Percentiles rank a stretch among this genome's conserved stretches.
These are phyloP conservation scores for Zonitis immaculata DNA, from an alignment of 2,888 invertebrate genomes.

Conservation along the genomic window DNA sequence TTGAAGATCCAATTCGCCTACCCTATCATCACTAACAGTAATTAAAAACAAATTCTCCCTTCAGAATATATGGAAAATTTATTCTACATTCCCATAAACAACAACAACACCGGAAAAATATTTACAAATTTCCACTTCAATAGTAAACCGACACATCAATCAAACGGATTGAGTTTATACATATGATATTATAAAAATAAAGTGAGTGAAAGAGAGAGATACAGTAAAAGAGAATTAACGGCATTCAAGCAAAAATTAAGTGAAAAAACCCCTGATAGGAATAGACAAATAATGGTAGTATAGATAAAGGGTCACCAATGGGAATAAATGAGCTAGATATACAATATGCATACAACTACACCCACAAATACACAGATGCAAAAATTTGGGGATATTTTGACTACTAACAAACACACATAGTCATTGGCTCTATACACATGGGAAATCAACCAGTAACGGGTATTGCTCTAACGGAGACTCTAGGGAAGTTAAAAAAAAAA, in stretches of 20 bases:
- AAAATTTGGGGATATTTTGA: too few species aligned
- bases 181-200: neutral
- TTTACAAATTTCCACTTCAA: conserved; percentile 13
- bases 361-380: neutral
- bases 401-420: neutral
- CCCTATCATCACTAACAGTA: neutral
- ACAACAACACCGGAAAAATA: too few species aligned
- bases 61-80: too few species aligned
- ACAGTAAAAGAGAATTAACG: too few species aligned
- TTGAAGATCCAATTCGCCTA: neutral
- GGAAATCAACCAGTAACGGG: neutral
- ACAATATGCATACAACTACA: neutral
- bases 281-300: neutral
- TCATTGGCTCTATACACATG: neutral
- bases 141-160: conserved; percentile 11
- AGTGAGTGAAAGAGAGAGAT: too few species aligned
- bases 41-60: neutral
- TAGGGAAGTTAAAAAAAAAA: too few species aligned
- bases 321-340: neutral
- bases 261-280: neutral
- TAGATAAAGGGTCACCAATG: neutral
- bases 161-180: conserved; percentile 9
- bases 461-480: neutral
- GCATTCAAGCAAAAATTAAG: neutral
- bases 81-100: too few species aligned